A percentile compares a stretch with the other conserved stretches of the same genome.
Evolutionary conservation across 2,797 vertebrate genomes (phyloP).

Genomic region (Notamacropus eugenii): DNA sequence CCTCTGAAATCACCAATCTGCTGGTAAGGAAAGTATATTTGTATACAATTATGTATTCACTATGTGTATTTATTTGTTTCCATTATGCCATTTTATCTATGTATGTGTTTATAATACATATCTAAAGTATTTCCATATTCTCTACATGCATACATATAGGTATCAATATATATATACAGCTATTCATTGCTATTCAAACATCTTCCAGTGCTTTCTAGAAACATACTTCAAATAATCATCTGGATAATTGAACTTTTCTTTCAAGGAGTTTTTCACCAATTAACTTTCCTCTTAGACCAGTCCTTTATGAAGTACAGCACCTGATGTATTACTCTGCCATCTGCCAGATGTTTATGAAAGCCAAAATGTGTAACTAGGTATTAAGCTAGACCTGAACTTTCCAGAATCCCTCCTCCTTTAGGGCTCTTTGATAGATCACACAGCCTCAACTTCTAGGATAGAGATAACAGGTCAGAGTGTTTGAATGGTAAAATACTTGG

Average conservation of each 20-base stretch:
- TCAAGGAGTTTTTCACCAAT: not conserved
- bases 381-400: constrained; percentile 14
- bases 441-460: constrained; percentile 21
- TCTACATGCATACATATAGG: not conserved
- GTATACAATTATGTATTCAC: not conserved
- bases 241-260: not conserved
- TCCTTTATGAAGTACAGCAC: not conserved
- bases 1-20: not conserved
- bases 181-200: not conserved
- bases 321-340: not conserved
- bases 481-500: constrained; percentile 27
- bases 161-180: not conserved
- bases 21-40: not conserved
- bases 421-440: constrained; percentile 37
- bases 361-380: not conserved
- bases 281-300: not conserved
- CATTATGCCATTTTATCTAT: not conserved
- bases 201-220: not conserved
- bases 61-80: not conserved
- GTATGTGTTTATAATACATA: not conserved
- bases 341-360: not conserved
- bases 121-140: not conserved
- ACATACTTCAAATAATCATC: not conserved
- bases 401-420: constrained; percentile 2
- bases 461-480: constrained; percentile 15